Base-by-base conservation (phyloP, 1,140 invertebrate species). In the Arion vulgaris region DNA sequence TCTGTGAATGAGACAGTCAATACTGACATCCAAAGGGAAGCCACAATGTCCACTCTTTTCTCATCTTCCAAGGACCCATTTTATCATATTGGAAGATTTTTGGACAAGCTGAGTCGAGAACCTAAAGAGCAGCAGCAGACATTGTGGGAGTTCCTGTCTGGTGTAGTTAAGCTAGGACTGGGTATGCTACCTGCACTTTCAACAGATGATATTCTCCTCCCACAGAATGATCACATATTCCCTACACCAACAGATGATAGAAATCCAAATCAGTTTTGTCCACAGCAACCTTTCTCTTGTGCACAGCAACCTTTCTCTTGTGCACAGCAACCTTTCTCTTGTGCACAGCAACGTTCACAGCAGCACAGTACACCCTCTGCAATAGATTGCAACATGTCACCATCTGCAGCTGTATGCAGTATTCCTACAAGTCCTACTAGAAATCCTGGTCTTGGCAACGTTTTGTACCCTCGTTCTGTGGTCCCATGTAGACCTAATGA, bases 61-160 rank as follows among this genome's bases (percentile, higher is more conserved):
- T 78, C 76, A 39, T 78, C 76, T 4, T 38, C 76, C 1, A 78
- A 38, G 7, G 78, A 80, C 34, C 68, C 78, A 66, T 71, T 80
- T 51, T 80, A 80, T 66, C 66, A 80, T 66, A 80, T 80, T 66
- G 68, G 78, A 2, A 39, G 78, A 11, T 80, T 80, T 71, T 41
- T 80, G 34, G 78, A 80, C 7, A 69, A 71, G 32, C 23, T 80
- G 5, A 72, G 28, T 0, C 17, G 71, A 39, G 78, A 80, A 49
- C 68, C 78, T n/a, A 39, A 80, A 26, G 78, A 80, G 11, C 1
- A 45, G 11, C 78, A 80, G 36, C 62, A 71, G 41, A 62, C 23
- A 32, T 19, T 80, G n/a, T 80, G 78, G 78, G 68, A 69, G 41
- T 51, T 80, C n/a, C n/a, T 78, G 34, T n/a, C n/a, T n/a, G n/a